Conservation (phyloP, 2,797 vertebrate species). For the Discoglossus pictus region DNA sequence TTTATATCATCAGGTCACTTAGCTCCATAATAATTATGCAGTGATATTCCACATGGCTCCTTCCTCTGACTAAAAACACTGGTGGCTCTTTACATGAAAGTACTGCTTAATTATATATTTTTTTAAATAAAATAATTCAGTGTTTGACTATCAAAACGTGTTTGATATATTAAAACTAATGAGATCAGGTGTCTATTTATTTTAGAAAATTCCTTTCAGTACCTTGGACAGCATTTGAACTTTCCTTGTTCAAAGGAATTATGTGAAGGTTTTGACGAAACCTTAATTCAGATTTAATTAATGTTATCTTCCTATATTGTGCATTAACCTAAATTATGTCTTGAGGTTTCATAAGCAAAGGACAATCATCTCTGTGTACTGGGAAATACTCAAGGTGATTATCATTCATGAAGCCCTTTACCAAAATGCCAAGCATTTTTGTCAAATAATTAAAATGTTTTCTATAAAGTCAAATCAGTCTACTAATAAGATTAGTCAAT, state of each 20-base stretch:
- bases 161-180: background rate
- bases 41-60: no score
- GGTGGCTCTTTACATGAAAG: background rate
- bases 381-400: conserved; percentile 1
- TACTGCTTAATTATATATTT: background rate
- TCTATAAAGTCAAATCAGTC: conserved; percentile 1
- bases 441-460: conserved; percentile 4
- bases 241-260: background rate
- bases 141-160: background rate
- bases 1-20: no score
- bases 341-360: background rate
- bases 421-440: conserved; percentile 10
- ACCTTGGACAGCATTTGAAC: conserved; percentile 6
- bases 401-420: background rate
- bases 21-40: no score
- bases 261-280: background rate
- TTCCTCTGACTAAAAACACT: no score
- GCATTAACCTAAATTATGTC: background rate
- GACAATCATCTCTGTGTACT: background rate
- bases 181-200: background rate
- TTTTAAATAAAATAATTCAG: background rate
- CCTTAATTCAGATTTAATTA: conserved; percentile 22
- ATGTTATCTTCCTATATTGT: conserved; percentile 2
- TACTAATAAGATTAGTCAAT: conserved; percentile 1
- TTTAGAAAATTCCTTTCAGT: conserved; percentile 7